Evolutionary conservation across 2,113 vertebrate genomes (phyloP).

Genomic region (Pogonocichla stellata): DNA sequence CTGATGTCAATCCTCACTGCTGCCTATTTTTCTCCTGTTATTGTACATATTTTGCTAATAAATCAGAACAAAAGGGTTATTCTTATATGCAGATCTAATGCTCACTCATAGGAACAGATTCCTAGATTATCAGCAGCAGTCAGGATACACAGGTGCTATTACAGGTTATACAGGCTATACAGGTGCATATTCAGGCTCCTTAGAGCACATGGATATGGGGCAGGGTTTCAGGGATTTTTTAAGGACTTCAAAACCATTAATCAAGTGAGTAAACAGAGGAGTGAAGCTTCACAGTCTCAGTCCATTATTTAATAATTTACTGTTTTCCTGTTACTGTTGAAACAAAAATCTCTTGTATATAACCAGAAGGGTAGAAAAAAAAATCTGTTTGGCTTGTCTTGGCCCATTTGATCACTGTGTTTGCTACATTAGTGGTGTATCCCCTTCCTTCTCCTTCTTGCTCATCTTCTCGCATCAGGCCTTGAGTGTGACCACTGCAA

Average conservation of each 20-base stretch:
- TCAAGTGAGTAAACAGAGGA: not conserved
- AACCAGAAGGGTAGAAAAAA: not conserved
- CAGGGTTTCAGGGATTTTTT: not conserved
- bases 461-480: not conserved
- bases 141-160: not conserved
- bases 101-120: not conserved
- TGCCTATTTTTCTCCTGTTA: not conserved
- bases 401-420: not conserved
- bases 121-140: not conserved
- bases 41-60: not conserved
- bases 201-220: not conserved
- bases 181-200: not conserved
- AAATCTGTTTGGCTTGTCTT: not conserved
- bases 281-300: not conserved
- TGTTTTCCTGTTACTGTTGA: not conserved
- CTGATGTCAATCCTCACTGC: not conserved
- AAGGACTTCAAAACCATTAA: not conserved
- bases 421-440: not conserved
- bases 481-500: fast-evolving
- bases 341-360: not conserved
- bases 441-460: not conserved
- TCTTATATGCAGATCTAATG: not conserved
- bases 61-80: not conserved
- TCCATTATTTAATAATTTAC: not conserved
- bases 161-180: not conserved